A percentile compares a stretch with the other conserved stretches of the same genome.
phyloP scores from a whole-genome alignment of 2,888 invertebrate genomes.

The Idaea aversata region DNA sequence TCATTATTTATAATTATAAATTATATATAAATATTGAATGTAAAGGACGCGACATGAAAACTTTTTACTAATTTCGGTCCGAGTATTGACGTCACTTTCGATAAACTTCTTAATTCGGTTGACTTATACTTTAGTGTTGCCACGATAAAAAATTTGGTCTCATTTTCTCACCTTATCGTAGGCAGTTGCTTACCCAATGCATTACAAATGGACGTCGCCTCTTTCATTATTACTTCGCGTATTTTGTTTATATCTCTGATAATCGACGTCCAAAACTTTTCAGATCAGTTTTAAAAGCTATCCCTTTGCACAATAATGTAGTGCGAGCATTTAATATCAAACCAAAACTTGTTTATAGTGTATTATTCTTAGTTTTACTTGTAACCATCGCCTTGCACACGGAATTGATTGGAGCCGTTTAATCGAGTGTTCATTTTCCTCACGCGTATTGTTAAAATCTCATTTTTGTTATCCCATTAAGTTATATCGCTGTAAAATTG shows the following conservation, averaged over 20 bases:
- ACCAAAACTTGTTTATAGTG: slow-evolving; percentile 56
- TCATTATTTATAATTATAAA: not conserved
- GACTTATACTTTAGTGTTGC: slow-evolving; percentile 54
- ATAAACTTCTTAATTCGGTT: slow-evolving; percentile 25
- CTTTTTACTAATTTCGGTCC: slow-evolving; percentile 29
- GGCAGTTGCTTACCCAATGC: slow-evolving; percentile 75
- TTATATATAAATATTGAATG: not conserved
- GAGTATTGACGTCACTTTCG: slow-evolving; percentile 20
- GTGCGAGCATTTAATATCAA: slow-evolving; percentile 60
- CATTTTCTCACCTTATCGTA: slow-evolving; percentile 64
- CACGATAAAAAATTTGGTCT: slow-evolving; percentile 62
- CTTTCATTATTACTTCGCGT: slow-evolving; percentile 57
- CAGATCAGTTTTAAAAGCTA: slow-evolving; percentile 68
- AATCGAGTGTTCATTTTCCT: slow-evolving; percentile 26
- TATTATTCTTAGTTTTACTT: slow-evolving; percentile 52
- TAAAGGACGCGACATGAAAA: not conserved
- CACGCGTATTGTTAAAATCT: slow-evolving; percentile 32
- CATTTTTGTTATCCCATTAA: slow-evolving; percentile 37
- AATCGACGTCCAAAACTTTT: slow-evolving; percentile 76
- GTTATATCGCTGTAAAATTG: slow-evolving; percentile 37
- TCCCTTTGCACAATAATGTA: slow-evolving; percentile 61
- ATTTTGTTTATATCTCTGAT: slow-evolving; percentile 77
- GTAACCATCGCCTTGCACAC: slow-evolving; percentile 32
- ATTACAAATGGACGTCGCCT: slow-evolving; percentile 74
- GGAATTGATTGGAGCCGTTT: slow-evolving; percentile 33